These are phyloP conservation scores for Aldabrachelys gigantea DNA, from an alignment of 2,113 vertebrate species.

Conservation along the genomic window DNA sequence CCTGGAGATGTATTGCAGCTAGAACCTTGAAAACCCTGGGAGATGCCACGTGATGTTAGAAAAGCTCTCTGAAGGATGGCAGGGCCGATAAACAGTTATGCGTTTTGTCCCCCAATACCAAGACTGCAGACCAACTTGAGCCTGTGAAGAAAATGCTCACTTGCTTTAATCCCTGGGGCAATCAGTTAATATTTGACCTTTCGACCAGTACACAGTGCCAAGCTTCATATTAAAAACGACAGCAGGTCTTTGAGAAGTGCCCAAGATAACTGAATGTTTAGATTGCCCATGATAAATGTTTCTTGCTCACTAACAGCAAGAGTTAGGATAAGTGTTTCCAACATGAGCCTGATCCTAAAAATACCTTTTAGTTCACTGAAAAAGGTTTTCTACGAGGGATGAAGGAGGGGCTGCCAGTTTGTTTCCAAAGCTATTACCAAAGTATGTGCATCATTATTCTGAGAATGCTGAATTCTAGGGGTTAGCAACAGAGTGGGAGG, in stretches of 20 bases:
- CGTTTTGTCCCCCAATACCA: not conserved
- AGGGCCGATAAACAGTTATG: not conserved
- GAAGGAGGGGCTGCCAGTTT: not conserved
- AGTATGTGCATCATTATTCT: not conserved
- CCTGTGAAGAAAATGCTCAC: not conserved
- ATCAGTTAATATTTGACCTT: not conserved
- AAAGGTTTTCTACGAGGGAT: not conserved
- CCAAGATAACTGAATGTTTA: not conserved
- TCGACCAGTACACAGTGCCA: not conserved
- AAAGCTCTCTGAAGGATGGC: not conserved
- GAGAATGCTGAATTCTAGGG: not conserved
- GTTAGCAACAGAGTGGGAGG: not conserved
- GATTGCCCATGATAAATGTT: not conserved
- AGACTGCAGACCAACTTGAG: not conserved
- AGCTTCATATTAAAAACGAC: not conserved
- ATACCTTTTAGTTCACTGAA: not conserved
- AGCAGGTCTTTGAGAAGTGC: not conserved
- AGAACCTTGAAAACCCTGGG: not conserved
- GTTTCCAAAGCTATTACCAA: not conserved
- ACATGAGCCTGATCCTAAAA: not conserved
- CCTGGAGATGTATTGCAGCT: not conserved
- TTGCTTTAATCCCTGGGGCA: not conserved
- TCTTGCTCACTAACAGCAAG: not conserved
- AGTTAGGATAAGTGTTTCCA: not conserved
- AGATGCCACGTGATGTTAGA: not conserved